These are phyloP conservation scores for Oscheius sp. DNA, from an alignment of 2,888 invertebrate genomes.

Conservation along the genomic window DNA sequence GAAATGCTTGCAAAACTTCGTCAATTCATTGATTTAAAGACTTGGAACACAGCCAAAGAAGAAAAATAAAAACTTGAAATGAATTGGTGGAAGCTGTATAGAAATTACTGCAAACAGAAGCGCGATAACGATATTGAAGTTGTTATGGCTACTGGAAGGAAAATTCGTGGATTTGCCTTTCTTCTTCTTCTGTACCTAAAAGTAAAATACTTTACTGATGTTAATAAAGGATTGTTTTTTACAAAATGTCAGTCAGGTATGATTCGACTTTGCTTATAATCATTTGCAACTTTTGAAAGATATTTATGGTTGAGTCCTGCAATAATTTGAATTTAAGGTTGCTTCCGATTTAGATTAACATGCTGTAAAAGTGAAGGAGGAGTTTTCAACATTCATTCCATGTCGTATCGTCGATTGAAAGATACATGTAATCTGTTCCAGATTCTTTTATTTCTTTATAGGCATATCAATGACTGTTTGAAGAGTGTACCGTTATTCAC, in stretches of 20 bases:
- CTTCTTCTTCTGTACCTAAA: neutral
- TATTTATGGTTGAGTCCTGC: neutral
- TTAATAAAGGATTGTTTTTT: neutral
- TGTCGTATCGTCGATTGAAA: slow-evolving; percentile 7
- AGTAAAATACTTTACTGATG: neutral
- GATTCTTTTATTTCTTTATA: neutral
- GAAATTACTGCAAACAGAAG: neutral
- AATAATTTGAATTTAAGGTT: neutral
- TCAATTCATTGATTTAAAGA: too few species aligned
- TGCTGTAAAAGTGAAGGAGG: neutral
- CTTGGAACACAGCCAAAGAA: too few species aligned
- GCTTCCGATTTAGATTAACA: neutral
- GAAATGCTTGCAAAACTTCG: too few species aligned
- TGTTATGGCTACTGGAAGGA: neutral
- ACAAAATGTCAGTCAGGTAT: too few species aligned
- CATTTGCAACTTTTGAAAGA: neutral
- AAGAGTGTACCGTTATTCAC: too few species aligned
- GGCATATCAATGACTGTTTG: neutral
- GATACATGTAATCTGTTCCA: neutral
- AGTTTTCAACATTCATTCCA: slow-evolving; percentile 3
- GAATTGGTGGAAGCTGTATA: too few species aligned
- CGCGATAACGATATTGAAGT: neutral
- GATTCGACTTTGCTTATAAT: neutral
- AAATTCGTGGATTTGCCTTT: slow-evolving; percentile 3
- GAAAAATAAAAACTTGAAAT: too few species aligned